Base-by-base conservation (phyloP, 2,113 vertebrate species). In the Caloenas nicobarica region DNA sequence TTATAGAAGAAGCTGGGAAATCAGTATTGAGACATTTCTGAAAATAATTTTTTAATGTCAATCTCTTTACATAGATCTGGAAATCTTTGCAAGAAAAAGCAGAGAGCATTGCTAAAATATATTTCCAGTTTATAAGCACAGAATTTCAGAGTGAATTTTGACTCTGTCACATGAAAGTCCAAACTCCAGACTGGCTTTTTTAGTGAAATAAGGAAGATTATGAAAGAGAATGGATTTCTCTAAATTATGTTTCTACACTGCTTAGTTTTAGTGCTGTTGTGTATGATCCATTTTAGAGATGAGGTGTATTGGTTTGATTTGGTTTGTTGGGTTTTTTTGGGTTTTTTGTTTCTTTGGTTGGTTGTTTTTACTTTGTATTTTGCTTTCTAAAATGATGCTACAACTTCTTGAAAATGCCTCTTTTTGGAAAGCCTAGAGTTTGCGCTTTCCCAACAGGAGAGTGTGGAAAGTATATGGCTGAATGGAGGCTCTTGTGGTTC, bases 1-100 rank as follows among this genome's bases (percentile, higher is more conserved):
- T 64, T 92, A 57, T 65, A 81, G 69, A 76, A 82, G 88, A 95
- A 93, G n/a, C 24, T 38, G 34, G 56, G 17, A 95, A 95, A 91
- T 48, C 16, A 46, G 71, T 51, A 84, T 61, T 71, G 79, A 95
- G 77, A 64, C 73, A 91, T 84, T 83, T 86, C 53, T 83, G 74
- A 97, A 90, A 92, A 79, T 44, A 4, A 4, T 28, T 95, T 91
- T 96, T 88, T 57, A 46, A 23, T 80, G 73, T 87, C 29, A 18
- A 58, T 89, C 31, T 38, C 61, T 89, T 93, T 54, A 65, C 38
- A 36, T 58, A 91, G 44, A 85, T 5, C 31, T 93, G 24, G 40
- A 88, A 94, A 78, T 80, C 40, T 95, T 89, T 53, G 7, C 16
- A 29, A 73, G 77, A 46, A 65, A 81, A 73, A 4, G 2, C 5